phyloP scores from a whole-genome alignment of 2,797 vertebrate genomes.

The Prunella strophiata region DNA sequence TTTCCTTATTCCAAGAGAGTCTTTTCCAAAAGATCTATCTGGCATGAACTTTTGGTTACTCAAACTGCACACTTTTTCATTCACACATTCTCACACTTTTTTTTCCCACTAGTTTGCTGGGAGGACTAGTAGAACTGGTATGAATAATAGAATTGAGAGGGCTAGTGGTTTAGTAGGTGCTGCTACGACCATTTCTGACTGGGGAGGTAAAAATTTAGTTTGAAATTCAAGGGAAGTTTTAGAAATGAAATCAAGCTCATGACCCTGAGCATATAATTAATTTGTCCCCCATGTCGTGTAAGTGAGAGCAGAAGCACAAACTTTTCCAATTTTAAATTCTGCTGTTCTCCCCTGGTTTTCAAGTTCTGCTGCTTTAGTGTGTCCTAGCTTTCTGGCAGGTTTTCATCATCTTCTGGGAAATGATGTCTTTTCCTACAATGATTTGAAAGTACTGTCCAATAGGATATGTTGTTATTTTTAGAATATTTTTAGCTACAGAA shows the following conservation, averaged over 20 bases:
- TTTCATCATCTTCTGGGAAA: conserved; percentile 36
- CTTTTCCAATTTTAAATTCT: not conserved
- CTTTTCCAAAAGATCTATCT: not conserved
- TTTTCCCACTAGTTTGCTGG: not conserved
- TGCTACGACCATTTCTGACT: not conserved
- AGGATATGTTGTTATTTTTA: not conserved
- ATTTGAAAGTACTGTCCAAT: not conserved
- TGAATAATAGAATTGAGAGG: not conserved
- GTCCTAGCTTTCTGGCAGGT: not conserved
- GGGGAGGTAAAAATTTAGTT: not conserved
- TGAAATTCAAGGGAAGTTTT: not conserved
- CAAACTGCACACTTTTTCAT: not conserved
- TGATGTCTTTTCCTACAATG: not conserved
- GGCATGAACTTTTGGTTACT: not conserved
- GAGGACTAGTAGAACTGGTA: not conserved
- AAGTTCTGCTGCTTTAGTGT: not conserved
- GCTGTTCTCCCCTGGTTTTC: not conserved
- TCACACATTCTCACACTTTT: not conserved
- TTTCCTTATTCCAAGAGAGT: not conserved
- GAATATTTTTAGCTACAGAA: not conserved
- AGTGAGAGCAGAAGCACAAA: not conserved
- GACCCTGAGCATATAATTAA: not conserved
- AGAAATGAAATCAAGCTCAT: not conserved
- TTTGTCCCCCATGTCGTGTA: not conserved
- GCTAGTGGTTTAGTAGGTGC: not conserved